Percentiles rank a stretch among this genome's conserved stretches.
Evolutionary conservation across 2,888 invertebrate species (phyloP).

Genomic region (Aphelenchoides bicaudatus): DNA sequence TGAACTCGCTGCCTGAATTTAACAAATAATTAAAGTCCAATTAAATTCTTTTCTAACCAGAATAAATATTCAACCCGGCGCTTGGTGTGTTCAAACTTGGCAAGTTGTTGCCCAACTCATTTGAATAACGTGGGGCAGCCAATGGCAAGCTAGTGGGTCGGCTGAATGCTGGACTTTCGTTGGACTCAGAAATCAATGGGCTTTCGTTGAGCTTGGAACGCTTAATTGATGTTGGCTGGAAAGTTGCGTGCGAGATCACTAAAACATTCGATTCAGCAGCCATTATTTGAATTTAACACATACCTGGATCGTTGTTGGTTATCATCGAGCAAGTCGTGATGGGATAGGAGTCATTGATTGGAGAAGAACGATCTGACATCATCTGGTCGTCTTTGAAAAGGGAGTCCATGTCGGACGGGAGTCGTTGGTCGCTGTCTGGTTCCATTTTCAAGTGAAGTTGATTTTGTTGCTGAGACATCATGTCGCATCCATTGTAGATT

Average conservation of each 20-base stretch:
- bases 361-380: not conserved
- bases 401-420: constrained; percentile 2
- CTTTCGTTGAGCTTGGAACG: not conserved
- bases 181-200: not conserved
- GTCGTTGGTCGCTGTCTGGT: not conserved
- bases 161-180: not conserved
- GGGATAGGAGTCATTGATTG: not conserved
- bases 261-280: not conserved
- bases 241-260: not conserved
- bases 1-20: no score
- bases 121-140: not conserved
- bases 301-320: constrained; percentile 6
- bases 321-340: constrained; percentile 6
- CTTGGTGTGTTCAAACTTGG: constrained; percentile 15
- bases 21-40: no score
- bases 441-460: not conserved
- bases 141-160: constrained; percentile 10
- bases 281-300: no score
- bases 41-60: no score
- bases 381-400: constrained; percentile 5
- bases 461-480: not conserved
- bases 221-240: not conserved
- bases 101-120: not conserved
- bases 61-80: no score
- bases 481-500: not conserved